A percentile compares a stretch with the other conserved stretches of the same genome.
Conservation (phyloP, 2,888 invertebrate species). For the Drosophila meridiana region DNA sequence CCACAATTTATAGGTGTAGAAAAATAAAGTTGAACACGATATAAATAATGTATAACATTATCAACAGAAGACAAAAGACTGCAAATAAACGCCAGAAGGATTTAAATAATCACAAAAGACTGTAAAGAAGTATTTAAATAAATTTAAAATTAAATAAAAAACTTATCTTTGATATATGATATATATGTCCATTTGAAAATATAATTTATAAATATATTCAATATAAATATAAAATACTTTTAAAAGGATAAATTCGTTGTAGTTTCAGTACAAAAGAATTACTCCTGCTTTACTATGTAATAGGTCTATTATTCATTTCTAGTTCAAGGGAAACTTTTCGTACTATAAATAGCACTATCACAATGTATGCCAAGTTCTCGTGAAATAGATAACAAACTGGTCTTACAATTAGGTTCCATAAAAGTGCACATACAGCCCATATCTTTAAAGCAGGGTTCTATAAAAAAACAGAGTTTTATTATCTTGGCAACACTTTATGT, state of each 20-base stretch:
- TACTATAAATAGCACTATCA: neutral
- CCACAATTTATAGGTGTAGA: no score
- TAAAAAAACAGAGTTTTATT: neutral
- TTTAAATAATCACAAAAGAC: no score
- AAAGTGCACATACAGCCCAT: neutral
- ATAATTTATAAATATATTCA: neutral
- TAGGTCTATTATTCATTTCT: no score
- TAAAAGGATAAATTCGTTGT: no score
- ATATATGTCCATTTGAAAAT: no score
- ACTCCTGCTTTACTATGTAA: neutral
- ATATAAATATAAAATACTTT: neutral
- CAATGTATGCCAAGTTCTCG: neutral
- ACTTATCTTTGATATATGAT: no score
- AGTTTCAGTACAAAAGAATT: neutral
- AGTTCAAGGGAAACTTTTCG: neutral
- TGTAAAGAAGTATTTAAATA: no score
- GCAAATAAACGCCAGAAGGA: no score
- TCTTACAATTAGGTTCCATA: slow-evolving; percentile 5
- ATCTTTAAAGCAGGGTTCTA: slow-evolving; percentile 12
- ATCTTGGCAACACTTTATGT: neutral
- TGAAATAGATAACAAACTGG: neutral
- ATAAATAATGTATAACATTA: no score
- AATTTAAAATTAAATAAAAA: no score
- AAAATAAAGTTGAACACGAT: no score
- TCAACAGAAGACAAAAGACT: no score